Evolutionary conservation across 2,113 vertebrate species (phyloP).

Genomic region (Scatophagus argus): DNA sequence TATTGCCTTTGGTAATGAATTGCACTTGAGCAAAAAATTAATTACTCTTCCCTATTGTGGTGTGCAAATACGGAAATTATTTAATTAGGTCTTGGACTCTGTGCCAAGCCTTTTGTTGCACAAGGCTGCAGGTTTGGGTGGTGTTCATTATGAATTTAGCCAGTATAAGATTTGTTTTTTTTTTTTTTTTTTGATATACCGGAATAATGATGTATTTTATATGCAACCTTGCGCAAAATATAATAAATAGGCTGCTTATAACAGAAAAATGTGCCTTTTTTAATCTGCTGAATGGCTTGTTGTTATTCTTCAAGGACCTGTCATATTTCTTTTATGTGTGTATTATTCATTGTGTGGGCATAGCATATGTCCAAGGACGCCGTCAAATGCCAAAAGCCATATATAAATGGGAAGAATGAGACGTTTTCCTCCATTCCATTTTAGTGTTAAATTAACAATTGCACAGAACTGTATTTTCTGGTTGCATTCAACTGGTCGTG

Average conservation of each 20-base stretch:
- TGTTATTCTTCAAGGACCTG: neutral
- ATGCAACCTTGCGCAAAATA: neutral
- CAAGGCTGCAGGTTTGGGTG: constrained; percentile 26
- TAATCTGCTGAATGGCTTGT: neutral
- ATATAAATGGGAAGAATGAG: neutral
- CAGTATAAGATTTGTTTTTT: neutral
- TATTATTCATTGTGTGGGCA: neutral
- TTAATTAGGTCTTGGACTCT: constrained; percentile 61
- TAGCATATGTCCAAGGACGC: neutral
- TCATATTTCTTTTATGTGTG: neutral
- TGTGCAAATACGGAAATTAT: constrained; percentile 71
- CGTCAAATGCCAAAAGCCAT: neutral
- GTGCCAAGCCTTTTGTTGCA: constrained; percentile 54
- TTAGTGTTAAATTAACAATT: neutral
- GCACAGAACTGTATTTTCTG: neutral
- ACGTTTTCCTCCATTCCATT: neutral
- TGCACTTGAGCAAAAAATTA: constrained; percentile 70
- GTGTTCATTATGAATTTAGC: neutral
- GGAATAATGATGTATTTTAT: neutral
- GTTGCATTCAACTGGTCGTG: neutral
- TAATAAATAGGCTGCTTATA: neutral
- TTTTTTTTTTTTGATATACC: neutral
- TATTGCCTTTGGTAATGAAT: constrained; percentile 72
- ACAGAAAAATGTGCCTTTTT: neutral
- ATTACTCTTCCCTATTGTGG: constrained; percentile 70